phyloP scores from a whole-genome alignment of 2,888 invertebrate species.

The Drosophila cognata region DNA sequence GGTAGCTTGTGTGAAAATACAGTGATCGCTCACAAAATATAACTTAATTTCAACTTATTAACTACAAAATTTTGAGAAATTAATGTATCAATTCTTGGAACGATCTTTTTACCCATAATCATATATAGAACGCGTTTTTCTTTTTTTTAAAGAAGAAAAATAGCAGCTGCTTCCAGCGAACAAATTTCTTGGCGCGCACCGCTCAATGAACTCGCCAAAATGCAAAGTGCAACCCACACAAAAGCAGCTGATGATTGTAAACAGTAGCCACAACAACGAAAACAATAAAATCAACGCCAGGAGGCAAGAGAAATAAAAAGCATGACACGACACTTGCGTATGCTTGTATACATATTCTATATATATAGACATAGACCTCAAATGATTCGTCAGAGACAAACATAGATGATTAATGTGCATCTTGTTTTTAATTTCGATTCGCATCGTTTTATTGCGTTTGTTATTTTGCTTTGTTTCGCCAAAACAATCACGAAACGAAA shows the following conservation, averaged over 20 bases:
- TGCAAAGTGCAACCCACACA: conserved; percentile 34
- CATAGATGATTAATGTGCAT: conserved; percentile 14
- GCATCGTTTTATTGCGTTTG: not conserved
- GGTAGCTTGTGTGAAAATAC: not conserved
- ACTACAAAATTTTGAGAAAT: not conserved
- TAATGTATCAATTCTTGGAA: not conserved
- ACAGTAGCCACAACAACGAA: conserved; percentile 25
- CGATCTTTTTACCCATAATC: not conserved
- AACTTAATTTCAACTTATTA: not conserved
- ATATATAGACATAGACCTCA: conserved; percentile 19
- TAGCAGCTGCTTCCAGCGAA: conserved; percentile 10
- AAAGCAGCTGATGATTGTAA: conserved; percentile 45
- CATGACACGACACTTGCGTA: conserved; percentile 21
- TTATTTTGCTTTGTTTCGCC: conserved; percentile 11
- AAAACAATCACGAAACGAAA: not conserved
- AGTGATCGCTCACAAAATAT: not conserved
- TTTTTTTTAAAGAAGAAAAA: not conserved
- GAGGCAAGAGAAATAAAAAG: conserved; percentile 20
- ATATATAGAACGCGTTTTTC: not conserved
- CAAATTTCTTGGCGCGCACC: not conserved
- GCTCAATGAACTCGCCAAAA: conserved; percentile 40
- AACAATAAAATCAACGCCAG: conserved; percentile 4
- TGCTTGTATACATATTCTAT: not conserved
- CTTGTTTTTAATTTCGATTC: conserved; percentile 11
- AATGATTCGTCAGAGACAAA: conserved; percentile 30